These are phyloP conservation scores for Lasius fuliginosus DNA, from an alignment of 2,888 invertebrate species.

Conservation along the genomic window DNA sequence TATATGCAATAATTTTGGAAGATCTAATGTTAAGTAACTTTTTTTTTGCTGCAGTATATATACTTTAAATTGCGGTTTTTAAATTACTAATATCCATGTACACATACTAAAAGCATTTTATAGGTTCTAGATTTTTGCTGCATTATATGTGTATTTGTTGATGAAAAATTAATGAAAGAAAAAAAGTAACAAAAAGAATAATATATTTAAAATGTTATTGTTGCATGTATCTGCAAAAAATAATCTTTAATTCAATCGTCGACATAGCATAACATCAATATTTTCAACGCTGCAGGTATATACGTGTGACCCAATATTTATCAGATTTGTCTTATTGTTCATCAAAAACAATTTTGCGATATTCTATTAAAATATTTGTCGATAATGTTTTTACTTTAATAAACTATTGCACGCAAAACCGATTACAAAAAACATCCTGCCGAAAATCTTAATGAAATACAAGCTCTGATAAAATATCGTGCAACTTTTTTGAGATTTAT, in stretches of 20 bases:
- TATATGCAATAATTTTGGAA: slow-evolving; percentile 13
- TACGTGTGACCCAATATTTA: not conserved
- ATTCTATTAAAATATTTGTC: not conserved
- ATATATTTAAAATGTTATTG: not conserved
- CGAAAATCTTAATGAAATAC: not conserved
- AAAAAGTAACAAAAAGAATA: not conserved
- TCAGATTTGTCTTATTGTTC: slow-evolving; percentile 28
- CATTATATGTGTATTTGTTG: not conserved
- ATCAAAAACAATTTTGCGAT: slow-evolving; percentile 20
- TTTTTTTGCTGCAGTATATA: not conserved
- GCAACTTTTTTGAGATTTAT: not conserved
- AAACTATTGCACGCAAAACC: not conserved
- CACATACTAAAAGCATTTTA: not conserved
- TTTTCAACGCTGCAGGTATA: not conserved
- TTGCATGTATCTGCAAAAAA: not conserved
- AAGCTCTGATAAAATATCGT: slow-evolving; percentile 2
- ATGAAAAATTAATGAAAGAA: not conserved
- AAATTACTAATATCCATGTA: not conserved
- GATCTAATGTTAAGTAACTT: slow-evolving; percentile 2
- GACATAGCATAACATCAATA: not conserved
- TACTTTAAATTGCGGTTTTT: not conserved
- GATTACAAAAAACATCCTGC: not conserved
- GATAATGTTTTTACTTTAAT: not conserved
- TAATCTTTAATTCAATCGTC: slow-evolving; percentile 10
- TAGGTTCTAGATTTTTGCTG: not conserved